These are phyloP conservation scores for Gonioctena quinquepunctata DNA, from an alignment of 1,140 invertebrate genomes.

Conservation along the genomic window DNA sequence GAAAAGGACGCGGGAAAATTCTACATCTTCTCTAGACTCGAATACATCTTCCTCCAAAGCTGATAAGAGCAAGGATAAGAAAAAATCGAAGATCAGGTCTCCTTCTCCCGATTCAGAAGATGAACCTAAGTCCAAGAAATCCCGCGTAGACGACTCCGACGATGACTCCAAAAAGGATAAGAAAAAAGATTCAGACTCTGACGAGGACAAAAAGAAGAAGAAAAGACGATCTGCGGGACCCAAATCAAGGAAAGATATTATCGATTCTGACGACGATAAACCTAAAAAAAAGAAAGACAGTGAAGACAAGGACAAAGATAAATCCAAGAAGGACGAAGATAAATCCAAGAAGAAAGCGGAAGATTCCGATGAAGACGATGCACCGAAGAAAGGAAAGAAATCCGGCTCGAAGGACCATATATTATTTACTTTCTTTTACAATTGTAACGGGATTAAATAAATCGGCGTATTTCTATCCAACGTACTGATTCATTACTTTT, in stretches of 20 bases:
- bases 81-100: conserved; percentile 33
- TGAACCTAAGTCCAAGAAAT: conserved; percentile 35
- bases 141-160: conserved; percentile 30
- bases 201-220: conserved; percentile 33
- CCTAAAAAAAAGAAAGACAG: conserved; percentile 26
- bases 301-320: conserved; percentile 20
- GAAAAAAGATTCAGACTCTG: conserved; percentile 38
- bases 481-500: too few relatives aligned
- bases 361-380: conserved; percentile 34
- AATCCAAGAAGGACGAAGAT: conserved; percentile 19
- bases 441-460: too few relatives aligned
- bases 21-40: conserved; percentile 42
- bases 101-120: conserved; percentile 36
- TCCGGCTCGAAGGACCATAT: too few relatives aligned
- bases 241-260: conserved; percentile 22
- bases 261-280: conserved; percentile 37
- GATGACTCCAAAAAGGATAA: conserved; percentile 39
- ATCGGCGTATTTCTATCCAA: too few relatives aligned
- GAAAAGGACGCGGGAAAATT: conserved; percentile 45
- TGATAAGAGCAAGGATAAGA: conserved; percentile 40
- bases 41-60: conserved; percentile 26
- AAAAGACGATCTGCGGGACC: conserved; percentile 15
- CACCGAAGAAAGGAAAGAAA: conserved; percentile 31
- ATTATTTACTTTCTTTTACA: too few relatives aligned
- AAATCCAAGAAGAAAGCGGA: conserved; percentile 18